A percentile compares a stretch with the other conserved stretches of the same genome.
phyloP scores from a whole-genome alignment of 2,888 invertebrate species.

The Formica aserva region DNA sequence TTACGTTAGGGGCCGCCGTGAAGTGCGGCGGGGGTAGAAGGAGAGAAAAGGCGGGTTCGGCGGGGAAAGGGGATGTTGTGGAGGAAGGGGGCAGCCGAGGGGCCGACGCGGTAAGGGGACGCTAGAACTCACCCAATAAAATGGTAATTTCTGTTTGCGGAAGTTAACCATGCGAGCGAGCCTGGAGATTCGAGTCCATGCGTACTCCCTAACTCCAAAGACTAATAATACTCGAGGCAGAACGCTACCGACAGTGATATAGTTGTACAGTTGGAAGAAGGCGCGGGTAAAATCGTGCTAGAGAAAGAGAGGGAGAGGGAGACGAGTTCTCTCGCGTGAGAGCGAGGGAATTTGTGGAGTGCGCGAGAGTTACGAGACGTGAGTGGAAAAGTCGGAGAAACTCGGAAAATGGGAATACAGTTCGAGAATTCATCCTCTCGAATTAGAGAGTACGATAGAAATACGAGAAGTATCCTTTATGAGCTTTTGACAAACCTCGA shows the following conservation, averaged over 20 bases:
- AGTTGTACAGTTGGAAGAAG: slow-evolving; percentile 67
- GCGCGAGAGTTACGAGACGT: slow-evolving; percentile 42
- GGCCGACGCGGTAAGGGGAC: slow-evolving; percentile 77
- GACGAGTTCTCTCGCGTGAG: slow-evolving; percentile 41
- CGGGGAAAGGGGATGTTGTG: slow-evolving; percentile 38
- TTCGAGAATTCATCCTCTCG: slow-evolving; percentile 33
- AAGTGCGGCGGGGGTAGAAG: slow-evolving; percentile 73
- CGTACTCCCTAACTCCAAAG: slow-evolving; percentile 84
- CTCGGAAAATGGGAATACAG: slow-evolving; percentile 49
- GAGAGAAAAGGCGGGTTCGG: slow-evolving; percentile 53
- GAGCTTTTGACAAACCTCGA: background rate
- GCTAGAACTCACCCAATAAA: slow-evolving; percentile 88
- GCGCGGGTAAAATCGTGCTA: slow-evolving; percentile 45
- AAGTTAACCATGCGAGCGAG: slow-evolving; percentile 88
- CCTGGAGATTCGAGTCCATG: slow-evolving; percentile 85
- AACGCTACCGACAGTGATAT: slow-evolving; percentile 80
- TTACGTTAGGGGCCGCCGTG: slow-evolving; percentile 79
- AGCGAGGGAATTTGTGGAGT: slow-evolving; percentile 45
- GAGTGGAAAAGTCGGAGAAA: slow-evolving; percentile 55
- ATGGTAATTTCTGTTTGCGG: slow-evolving; percentile 91
- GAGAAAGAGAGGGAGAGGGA: background rate
- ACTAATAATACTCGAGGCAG: slow-evolving; percentile 81
- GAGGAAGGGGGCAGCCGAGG: slow-evolving; percentile 65
- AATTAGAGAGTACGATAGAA: slow-evolving; percentile 11
- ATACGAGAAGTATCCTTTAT: slow-evolving; percentile 26